Base-by-base conservation (phyloP, 2,797 vertebrate species). In the Lacerta bilineata region DNA sequence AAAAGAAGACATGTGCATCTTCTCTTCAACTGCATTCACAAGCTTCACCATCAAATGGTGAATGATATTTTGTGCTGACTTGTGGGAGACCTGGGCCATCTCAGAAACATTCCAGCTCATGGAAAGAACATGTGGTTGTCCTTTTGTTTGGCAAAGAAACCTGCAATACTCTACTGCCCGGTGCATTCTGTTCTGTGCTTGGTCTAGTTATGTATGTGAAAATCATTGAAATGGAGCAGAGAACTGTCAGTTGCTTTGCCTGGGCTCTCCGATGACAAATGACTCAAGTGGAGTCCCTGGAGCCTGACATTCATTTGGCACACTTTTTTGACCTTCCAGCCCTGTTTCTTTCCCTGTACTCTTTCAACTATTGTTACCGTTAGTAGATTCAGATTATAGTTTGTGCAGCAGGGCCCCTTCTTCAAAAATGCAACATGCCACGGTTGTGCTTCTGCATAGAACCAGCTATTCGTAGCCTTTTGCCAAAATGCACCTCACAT, bases 251-350 rank as follows among this genome's bases (percentile, higher is more conserved):
- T 15, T 1, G 46, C 41, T 87, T 33, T 90, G 85, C 13, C 39
- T 25, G 64, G 0, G 41, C 85, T 87, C 88, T 88, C 87, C 39
- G 41, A 61, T 71, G 55, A 74, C 72, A 3, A 41, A 66, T 33
- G 9, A 89, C 89, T 68, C 84, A 69, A 29, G 50, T 77, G 85
- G 84, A 68, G 84, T 84, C 80, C 15, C 20, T 36, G 68, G n/a
- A 46, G 61, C 75, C 39, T 39, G 86, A 1, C 33, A 39, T 88
- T 80, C 69, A 83, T 8, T n/a, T 3, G 15, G 5, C 39, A 25
- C 43, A 20, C 27, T 43, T 80, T 80, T 80, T 87, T 76, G n/a
- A 76, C 72, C 66, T 15, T 50, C 33, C 41, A 83, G 50, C 8
- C 39, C 3, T 33, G 4, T 77, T 92, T 87, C 23, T 89, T 74